phyloP scores from a whole-genome alignment of 2,888 invertebrate species.

The Troglohyphantes excavatus region DNA sequence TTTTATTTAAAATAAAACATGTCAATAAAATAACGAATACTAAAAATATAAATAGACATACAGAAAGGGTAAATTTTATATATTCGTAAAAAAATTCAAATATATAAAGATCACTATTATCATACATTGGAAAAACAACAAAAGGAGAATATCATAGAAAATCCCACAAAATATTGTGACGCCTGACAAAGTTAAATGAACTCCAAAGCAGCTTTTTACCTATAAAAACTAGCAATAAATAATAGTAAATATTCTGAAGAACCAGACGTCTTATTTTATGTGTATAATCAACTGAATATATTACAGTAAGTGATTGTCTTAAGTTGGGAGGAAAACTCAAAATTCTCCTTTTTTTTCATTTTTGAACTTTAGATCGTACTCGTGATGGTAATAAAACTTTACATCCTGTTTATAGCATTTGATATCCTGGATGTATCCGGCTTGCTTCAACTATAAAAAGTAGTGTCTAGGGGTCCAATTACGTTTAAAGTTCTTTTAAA shows the following conservation, averaged over 20 bases:
- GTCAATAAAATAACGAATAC: no score
- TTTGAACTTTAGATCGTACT: background rate
- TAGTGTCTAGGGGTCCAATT: slow-evolving; percentile 4
- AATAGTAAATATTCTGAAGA: background rate
- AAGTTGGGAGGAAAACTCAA: background rate
- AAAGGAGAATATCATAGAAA: background rate
- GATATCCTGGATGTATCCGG: background rate
- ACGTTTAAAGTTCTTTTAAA: background rate
- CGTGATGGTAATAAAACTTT: background rate
- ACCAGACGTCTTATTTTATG: background rate
- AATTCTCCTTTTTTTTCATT: background rate
- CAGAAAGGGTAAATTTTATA: no score
- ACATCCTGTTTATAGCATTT: background rate
- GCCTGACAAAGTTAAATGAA: background rate
- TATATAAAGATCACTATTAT: no score
- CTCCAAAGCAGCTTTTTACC: background rate
- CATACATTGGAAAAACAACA: background rate
- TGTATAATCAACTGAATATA: background rate
- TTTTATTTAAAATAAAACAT: no score
- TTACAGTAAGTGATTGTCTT: background rate
- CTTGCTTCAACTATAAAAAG: background rate
- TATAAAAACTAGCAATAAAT: background rate
- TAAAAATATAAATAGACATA: no score
- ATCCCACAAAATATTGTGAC: background rate
- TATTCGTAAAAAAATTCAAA: no score